phyloP scores from a whole-genome alignment of 2,797 vertebrate genomes.

The Mustela erminea region DNA sequence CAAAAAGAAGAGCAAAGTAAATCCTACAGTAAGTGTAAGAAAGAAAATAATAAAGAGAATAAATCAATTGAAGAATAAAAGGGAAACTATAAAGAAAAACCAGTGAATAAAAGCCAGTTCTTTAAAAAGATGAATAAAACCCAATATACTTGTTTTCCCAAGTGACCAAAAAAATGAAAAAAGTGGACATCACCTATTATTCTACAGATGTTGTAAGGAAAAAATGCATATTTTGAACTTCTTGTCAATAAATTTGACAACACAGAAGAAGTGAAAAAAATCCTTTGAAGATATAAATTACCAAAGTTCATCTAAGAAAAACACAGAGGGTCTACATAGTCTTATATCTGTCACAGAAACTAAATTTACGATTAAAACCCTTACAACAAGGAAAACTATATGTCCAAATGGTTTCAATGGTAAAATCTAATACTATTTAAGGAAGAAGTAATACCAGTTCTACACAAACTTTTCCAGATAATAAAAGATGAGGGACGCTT shows the following conservation, averaged over 20 bases:
- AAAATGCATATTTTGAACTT: neutral
- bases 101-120: neutral
- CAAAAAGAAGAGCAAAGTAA: neutral
- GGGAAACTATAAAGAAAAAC: neutral
- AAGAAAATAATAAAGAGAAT: neutral
- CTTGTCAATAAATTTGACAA: neutral
- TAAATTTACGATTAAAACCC: neutral
- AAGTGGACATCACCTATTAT: accelerated
- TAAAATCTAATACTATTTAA: neutral
- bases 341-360: neutral
- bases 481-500: neutral
- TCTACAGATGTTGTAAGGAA: neutral
- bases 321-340: neutral
- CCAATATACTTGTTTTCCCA: neutral
- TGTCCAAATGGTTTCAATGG: neutral
- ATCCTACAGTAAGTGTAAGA: neutral
- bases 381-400: neutral
- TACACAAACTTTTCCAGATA: neutral
- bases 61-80: neutral
- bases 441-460: neutral
- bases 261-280: neutral
- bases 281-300: neutral
- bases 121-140: neutral
- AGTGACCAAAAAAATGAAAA: neutral
- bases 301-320: neutral